These are phyloP conservation scores for Dinomys branickii DNA, from an alignment of 2,113 vertebrate species.

Conservation along the genomic window DNA sequence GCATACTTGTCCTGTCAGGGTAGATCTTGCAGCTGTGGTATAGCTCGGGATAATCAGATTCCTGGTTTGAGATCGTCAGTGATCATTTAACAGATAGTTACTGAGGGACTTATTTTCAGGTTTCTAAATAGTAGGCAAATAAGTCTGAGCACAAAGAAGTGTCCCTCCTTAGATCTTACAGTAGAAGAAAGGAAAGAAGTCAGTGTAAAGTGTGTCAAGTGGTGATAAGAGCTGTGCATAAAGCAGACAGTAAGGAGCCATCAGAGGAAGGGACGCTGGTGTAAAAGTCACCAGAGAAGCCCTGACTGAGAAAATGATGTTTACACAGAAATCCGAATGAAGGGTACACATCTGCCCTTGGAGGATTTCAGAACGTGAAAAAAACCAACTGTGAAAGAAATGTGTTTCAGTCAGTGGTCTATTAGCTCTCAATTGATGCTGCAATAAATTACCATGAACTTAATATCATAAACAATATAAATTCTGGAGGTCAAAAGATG, in stretches of 20 bases:
- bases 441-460: not conserved
- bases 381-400: not conserved
- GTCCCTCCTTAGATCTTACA: not conserved
- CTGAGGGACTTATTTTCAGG: conserved; percentile 5
- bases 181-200: not conserved
- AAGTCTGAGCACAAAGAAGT: not conserved
- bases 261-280: not conserved
- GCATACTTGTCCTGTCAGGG: not conserved
- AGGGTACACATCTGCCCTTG: not conserved
- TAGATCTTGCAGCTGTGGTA: not conserved
- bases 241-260: not conserved
- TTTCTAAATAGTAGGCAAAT: not conserved
- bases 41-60: not conserved
- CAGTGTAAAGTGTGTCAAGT: not conserved
- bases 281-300: not conserved
- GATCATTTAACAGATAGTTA: not conserved
- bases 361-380: not conserved
- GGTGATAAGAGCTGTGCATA: not conserved
- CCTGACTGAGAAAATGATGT: not conserved
- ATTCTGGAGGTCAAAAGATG: not conserved
- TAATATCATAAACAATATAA: not conserved
- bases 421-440: not conserved
- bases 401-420: not conserved
- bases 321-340: not conserved
- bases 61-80: not conserved